phyloP scores from a whole-genome alignment of 2,888 invertebrate species.

The Glaucopsyche alexis region DNA sequence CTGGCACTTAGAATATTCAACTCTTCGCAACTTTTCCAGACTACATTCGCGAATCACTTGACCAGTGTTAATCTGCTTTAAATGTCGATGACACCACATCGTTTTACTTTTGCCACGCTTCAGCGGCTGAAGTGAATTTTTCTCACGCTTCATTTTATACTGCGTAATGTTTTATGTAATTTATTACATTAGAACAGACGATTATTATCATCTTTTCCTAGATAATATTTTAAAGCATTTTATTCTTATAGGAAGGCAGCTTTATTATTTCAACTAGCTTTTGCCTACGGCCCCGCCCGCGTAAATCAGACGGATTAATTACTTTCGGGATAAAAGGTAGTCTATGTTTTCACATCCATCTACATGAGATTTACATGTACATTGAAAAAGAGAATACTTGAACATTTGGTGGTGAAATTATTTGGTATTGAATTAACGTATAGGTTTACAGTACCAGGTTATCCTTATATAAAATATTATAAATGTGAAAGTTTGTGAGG shows the following conservation, averaged over 20 bases:
- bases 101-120: slow-evolving; percentile 43
- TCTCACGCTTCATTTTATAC: slow-evolving; percentile 42
- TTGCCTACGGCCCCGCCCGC: too few relatives aligned
- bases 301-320: too few relatives aligned
- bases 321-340: too few relatives aligned
- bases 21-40: neutral
- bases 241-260: neutral
- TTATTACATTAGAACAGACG: neutral
- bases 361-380: too few relatives aligned
- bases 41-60: neutral
- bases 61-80: slow-evolving; percentile 27
- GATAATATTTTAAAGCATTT: neutral
- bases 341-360: too few relatives aligned
- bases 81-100: slow-evolving; percentile 41
- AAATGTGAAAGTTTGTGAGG: too few relatives aligned
- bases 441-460: too few relatives aligned
- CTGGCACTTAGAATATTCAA: slow-evolving; percentile 2
- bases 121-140: slow-evolving; percentile 43
- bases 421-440: too few relatives aligned
- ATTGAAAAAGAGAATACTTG: too few relatives aligned
- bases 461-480: too few relatives aligned
- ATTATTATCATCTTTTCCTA: neutral
- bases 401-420: too few relatives aligned
- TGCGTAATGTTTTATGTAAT: slow-evolving; percentile 27
- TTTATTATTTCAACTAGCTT: neutral